Percentiles rank a stretch among this genome's conserved stretches.
phyloP scores from a whole-genome alignment of 1,140 invertebrate species.

The Anoplophora glabripennis region DNA sequence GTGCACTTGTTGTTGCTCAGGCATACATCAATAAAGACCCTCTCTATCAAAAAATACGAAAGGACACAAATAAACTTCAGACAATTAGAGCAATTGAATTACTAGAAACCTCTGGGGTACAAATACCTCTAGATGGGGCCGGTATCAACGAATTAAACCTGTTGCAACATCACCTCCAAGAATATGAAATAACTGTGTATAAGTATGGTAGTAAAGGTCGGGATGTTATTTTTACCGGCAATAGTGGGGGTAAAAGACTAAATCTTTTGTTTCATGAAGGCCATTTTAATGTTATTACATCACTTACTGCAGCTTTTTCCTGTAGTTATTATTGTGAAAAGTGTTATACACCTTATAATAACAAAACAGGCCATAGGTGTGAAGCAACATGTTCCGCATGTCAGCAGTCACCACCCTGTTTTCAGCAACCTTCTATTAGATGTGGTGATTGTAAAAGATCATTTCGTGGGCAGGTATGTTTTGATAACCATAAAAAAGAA shows the following conservation, averaged over 20 bases:
- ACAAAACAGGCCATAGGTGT: conserved; percentile 9
- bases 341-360: background rate
- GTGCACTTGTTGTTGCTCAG: conserved; percentile 7
- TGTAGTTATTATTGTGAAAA: conserved; percentile 11
- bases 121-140: too few relatives aligned
- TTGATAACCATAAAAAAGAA: conserved; percentile 15
- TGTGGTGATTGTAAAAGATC: conserved; percentile 9
- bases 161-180: conserved; percentile 5
- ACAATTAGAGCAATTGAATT: background rate
- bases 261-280: conserved; percentile 5
- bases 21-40: conserved; percentile 3
- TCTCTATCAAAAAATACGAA: too few relatives aligned
- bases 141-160: conserved; percentile 10
- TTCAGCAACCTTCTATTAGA: background rate
- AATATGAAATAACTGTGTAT: conserved; percentile 12
- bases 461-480: conserved; percentile 12
- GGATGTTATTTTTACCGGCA: too few relatives aligned
- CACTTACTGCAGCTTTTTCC: conserved; percentile 7
- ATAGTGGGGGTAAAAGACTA: too few relatives aligned
- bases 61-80: background rate
- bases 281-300: background rate
- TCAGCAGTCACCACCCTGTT: background rate
- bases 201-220: conserved; percentile 10
- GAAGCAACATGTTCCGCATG: background rate
- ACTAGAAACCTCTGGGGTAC: background rate